phyloP scores from a whole-genome alignment of 2,113 vertebrate species.

The Xenus cinereus region DNA sequence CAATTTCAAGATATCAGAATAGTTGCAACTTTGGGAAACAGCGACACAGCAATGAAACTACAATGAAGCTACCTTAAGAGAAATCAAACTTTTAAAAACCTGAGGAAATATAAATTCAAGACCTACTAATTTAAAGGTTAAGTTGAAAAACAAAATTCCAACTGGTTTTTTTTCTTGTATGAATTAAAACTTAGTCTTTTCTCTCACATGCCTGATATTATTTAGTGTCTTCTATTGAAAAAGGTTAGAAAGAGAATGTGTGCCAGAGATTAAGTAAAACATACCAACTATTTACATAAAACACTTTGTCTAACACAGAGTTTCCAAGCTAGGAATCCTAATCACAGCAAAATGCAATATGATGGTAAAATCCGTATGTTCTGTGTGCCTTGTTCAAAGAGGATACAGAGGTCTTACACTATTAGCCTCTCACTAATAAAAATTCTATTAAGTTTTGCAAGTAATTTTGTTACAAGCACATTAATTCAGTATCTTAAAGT shows the following conservation, averaged over 20 bases:
- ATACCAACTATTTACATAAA: background rate
- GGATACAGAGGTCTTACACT: background rate
- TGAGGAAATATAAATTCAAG: background rate
- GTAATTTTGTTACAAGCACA: background rate
- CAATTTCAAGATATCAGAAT: background rate
- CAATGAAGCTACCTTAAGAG: background rate
- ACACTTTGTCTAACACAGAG: background rate
- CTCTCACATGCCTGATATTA: background rate
- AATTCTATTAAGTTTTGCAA: background rate
- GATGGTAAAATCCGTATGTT: background rate
- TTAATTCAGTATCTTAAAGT: background rate
- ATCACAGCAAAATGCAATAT: background rate
- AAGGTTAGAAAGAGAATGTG: background rate
- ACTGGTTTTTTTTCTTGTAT: background rate
- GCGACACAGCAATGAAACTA: background rate
- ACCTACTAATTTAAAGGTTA: background rate
- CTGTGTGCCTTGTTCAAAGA: background rate
- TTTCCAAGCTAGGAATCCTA: background rate
- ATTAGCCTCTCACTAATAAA: background rate
- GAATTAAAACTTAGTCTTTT: background rate
- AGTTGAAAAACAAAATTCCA: background rate
- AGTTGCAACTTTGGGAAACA: background rate
- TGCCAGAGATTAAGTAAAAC: background rate
- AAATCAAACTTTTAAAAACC: background rate
- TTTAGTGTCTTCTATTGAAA: background rate